These are phyloP conservation scores for Platycercus adscitus DNA, from an alignment of 2,113 vertebrate genomes.

Conservation along the genomic window DNA sequence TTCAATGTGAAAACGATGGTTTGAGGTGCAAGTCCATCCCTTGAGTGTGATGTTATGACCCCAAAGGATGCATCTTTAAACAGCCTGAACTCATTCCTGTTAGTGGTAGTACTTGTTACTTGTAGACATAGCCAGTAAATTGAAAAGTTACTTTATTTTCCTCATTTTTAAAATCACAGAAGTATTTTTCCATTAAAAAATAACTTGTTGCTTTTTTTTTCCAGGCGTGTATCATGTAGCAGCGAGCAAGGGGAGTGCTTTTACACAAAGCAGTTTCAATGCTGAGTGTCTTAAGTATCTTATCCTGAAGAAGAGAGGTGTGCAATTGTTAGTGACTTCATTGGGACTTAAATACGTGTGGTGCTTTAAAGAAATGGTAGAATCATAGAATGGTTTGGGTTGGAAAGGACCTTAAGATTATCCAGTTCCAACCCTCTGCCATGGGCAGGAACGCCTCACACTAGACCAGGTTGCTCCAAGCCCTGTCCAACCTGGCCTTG, in stretches of 20 bases:
- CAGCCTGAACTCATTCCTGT: not conserved
- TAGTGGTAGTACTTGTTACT: not conserved
- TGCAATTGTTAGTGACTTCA: not conserved
- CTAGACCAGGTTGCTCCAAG: not conserved
- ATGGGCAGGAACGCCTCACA: not conserved
- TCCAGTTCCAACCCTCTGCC: not conserved
- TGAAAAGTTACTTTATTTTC: not conserved
- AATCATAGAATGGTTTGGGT: not conserved
- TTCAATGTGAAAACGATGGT: not conserved
- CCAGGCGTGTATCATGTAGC: not conserved
- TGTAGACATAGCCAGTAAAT: not conserved
- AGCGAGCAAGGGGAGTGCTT: not conserved
- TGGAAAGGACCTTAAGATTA: not conserved
- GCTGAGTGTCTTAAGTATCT: not conserved
- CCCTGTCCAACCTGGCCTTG: not conserved
- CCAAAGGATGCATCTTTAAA: not conserved
- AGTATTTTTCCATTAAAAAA: not conserved
- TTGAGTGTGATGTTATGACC: not conserved
- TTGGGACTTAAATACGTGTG: rapidly evolving
- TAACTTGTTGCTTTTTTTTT: not conserved
- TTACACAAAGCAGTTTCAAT: not conserved
- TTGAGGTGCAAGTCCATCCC: not conserved
- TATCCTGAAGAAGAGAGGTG: not conserved
- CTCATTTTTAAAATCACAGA: not conserved
- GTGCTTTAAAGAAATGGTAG: not conserved